Conservation (phyloP, 2,888 invertebrate species). For the Eristalis arbustorum region DNA sequence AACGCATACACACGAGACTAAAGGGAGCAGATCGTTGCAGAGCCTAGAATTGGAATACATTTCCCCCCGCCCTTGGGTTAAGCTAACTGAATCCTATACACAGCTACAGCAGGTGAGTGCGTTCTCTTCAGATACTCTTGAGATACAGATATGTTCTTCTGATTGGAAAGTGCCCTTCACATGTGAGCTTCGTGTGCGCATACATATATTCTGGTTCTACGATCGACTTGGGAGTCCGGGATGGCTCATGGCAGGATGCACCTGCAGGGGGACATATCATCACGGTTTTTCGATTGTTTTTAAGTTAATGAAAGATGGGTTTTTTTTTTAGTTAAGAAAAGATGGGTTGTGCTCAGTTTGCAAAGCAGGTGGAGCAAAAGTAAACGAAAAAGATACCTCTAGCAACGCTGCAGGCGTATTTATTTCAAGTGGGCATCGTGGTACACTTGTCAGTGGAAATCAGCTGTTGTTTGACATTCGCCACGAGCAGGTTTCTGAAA, state of each 20-base stretch:
- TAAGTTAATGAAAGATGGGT: neutral
- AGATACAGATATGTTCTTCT: neutral
- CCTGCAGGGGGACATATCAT: neutral
- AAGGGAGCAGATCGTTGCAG: constrained; percentile 17
- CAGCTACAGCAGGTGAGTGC: constrained; percentile 1
- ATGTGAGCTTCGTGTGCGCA: neutral
- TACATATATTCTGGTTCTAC: neutral
- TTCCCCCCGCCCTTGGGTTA: constrained; percentile 25
- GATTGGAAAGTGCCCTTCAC: neutral
- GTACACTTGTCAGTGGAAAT: neutral
- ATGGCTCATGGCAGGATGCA: neutral
- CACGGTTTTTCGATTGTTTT: neutral
- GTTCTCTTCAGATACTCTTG: neutral
- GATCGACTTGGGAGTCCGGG: neutral
- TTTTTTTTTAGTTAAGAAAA: neutral
- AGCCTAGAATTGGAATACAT: constrained; percentile 45
- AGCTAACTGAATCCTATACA: neutral
- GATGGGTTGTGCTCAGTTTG: neutral
- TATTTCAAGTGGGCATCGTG: neutral
- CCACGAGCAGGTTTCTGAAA: neutral
- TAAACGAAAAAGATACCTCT: too few relatives aligned
- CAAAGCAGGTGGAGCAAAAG: neutral
- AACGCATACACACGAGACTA: constrained; percentile 5
- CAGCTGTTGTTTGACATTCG: neutral
- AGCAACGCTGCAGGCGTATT: neutral